Conservation (phyloP, 2,113 vertebrate genomes). For the Apteryx mantelli region DNA sequence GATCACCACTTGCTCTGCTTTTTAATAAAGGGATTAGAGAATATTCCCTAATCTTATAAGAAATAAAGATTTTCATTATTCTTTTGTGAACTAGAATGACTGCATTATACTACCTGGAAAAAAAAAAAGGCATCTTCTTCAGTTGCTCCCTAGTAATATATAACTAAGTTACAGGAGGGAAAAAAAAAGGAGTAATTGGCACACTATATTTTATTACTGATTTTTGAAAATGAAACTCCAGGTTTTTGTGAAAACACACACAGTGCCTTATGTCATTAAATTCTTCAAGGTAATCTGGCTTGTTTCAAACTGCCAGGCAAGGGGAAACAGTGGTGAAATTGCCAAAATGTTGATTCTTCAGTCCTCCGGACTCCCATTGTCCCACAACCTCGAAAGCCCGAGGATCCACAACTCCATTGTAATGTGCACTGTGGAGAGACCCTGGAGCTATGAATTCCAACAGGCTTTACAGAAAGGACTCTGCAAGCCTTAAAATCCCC, state of each 20-base stretch:
- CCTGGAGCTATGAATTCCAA: not conserved
- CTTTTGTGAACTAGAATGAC: slow-evolving; percentile 23
- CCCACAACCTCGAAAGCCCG: not conserved
- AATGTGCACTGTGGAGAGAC: fast-evolving
- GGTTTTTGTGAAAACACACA: slow-evolving; percentile 30
- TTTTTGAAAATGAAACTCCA: slow-evolving; percentile 10
- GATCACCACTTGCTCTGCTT: slow-evolving; percentile 8
- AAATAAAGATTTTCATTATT: slow-evolving; percentile 36
- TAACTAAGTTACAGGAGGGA: not conserved
- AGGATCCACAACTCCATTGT: not conserved
- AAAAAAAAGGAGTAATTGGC: not conserved
- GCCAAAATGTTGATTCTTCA: not conserved
- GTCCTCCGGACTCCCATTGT: not conserved
- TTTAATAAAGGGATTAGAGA: slow-evolving; percentile 63
- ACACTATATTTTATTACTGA: slow-evolving; percentile 27
- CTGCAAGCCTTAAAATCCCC: not conserved
- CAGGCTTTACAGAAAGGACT: not conserved
- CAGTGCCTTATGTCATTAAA: slow-evolving; percentile 12
- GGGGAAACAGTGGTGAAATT: not conserved
- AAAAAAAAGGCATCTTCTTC: not conserved
- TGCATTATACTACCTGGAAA: not conserved
- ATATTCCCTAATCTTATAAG: slow-evolving; percentile 43
- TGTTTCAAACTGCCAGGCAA: slow-evolving; percentile 18
- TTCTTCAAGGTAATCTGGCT: slow-evolving; percentile 12
- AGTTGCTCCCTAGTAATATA: not conserved